Base-by-base conservation (phyloP, 2,888 invertebrate genomes). In the Azorinus chamasolen region DNA sequence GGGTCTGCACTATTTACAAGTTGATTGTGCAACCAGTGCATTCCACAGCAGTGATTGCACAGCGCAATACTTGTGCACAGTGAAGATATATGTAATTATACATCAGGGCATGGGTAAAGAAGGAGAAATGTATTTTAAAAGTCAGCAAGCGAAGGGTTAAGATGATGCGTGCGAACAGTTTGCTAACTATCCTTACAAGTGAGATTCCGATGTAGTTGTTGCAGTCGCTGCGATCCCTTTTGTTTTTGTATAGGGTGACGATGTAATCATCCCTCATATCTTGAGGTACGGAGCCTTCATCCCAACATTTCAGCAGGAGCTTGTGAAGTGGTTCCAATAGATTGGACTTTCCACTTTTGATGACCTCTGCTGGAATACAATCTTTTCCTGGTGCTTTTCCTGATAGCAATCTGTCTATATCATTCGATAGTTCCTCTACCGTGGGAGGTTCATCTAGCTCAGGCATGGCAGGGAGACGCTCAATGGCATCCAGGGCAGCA, bases 221-320 rank as follows among this genome's bases (percentile, higher is more conserved):
- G n/a, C n/a, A n/a, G n/a, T n/a, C n/a, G n/a, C n/a, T n/a, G n/a
- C n/a, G n/a, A 16, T 75, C 54, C 1, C 71, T 79, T 51, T 82
- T 79, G 69, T 77, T 79, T 45, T 82, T 83, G 51, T 80, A 80
- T 32, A 76, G 57, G 16, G 57, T 77, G 37, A 72, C 51, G 24
- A 82, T 79, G 2, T 71, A 78, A 25, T 50, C 39, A 39, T 79
- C 72, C 14, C 65, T 43, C 65, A 72, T 77, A 63, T 75, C 77
- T 27, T 80, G 72, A 0, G 80, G 75, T 14, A 80, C 39, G 6
- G 1, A 24, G 1, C 63, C 53, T 53, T 63, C 53, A 20, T 24
- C 18, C 41, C 61, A 39, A 46, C 59, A 54, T 25, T 57, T 32
- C 10, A 2, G 12, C 25, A 57, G 37, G 20, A 55, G 16, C 50